Percentiles rank a stretch among this genome's conserved stretches.
These are phyloP conservation scores for Lacerta agilis DNA, from an alignment of 2,797 vertebrate genomes.

Conservation along the genomic window DNA sequence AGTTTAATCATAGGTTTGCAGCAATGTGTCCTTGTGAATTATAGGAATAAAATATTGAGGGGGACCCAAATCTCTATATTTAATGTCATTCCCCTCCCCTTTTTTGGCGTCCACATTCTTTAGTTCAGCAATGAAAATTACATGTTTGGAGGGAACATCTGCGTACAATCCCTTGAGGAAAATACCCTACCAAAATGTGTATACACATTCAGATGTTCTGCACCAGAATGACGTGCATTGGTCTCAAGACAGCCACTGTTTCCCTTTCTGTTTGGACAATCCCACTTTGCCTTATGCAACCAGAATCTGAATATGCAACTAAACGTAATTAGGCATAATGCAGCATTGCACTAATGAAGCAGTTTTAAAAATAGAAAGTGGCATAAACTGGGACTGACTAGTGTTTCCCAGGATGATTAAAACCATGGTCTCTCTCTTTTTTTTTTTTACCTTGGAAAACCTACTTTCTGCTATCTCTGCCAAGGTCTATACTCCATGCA, in stretches of 20 bases:
- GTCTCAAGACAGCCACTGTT: background rate
- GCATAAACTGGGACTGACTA: conserved; percentile 21
- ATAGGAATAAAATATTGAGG: background rate
- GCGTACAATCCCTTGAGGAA: background rate
- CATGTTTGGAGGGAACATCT: conserved; percentile 5
- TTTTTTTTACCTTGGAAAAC: background rate
- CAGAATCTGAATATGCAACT: conserved; percentile 27
- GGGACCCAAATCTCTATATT: background rate
- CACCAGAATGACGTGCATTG: background rate
- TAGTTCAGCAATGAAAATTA: conserved; percentile 1
- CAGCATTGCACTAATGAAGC: conserved; percentile 14
- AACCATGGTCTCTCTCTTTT: background rate
- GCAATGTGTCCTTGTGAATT: background rate
- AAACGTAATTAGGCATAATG: conserved; percentile 33
- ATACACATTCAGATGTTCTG: background rate
- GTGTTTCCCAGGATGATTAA: conserved; percentile 22
- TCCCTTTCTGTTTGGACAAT: background rate
- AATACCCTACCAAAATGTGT: background rate
- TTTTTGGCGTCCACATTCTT: background rate
- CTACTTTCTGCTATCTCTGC: background rate
- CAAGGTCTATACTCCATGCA: background rate
- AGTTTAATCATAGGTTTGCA: background rate
- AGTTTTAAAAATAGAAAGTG: conserved; percentile 37
- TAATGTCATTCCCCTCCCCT: background rate
- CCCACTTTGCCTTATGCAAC: conserved; percentile 3